phyloP scores from a whole-genome alignment of 37 sponge, comb jelly and placozoan genomes.

The Bolinopsis microptera region DNA sequence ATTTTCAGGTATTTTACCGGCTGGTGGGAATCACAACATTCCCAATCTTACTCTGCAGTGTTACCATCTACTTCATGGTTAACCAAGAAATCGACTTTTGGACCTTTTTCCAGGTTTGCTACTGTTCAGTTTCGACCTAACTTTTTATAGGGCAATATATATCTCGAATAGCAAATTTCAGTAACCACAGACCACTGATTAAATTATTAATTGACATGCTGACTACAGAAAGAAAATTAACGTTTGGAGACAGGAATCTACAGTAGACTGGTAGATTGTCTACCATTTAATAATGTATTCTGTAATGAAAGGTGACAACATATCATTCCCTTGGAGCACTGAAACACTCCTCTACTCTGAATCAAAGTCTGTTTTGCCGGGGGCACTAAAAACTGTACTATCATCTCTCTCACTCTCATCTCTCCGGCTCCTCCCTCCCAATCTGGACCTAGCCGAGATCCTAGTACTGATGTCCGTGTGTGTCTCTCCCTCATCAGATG shows the following conservation, averaged over 20 bases:
- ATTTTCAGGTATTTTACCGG: background rate
- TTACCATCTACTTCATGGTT: background rate
- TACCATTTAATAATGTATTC: too few relatives aligned
- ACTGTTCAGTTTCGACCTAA: too few relatives aligned
- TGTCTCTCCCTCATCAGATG: background rate
- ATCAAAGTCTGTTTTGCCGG: background rate
- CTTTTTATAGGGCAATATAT: too few relatives aligned
- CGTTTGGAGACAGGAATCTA: too few relatives aligned
- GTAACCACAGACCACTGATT: too few relatives aligned
- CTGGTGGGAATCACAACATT: background rate
- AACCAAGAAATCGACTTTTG: background rate
- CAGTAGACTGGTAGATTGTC: too few relatives aligned
- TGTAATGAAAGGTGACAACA: too few relatives aligned
- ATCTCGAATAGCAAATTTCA: too few relatives aligned
- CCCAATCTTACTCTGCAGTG: conserved; percentile 1
- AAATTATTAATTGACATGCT: too few relatives aligned
- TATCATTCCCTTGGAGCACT: too few relatives aligned
- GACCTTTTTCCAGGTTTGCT: background rate
- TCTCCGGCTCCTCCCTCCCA: background rate
- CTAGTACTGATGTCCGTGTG: background rate
- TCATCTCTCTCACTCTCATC: conserved; percentile 10
- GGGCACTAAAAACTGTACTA: background rate
- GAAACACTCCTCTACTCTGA: background rate
- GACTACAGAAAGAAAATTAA: too few relatives aligned
- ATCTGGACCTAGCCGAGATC: background rate